Evolutionary conservation across 2,113 vertebrate species (phyloP).

Genomic region (Isichthys henryi): DNA sequence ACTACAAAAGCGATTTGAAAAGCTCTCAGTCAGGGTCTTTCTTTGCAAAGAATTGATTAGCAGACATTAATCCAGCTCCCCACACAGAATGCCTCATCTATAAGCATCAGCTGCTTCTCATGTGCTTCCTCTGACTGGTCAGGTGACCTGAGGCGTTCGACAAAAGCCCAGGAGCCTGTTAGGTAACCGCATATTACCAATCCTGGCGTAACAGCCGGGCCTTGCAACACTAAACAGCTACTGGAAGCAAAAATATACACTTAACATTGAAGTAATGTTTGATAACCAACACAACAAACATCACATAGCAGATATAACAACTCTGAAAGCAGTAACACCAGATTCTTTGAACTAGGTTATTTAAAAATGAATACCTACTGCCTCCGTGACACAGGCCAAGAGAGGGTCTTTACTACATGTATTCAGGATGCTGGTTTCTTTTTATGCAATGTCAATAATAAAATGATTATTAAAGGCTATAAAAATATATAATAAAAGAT

Average conservation of each 20-base stretch:
- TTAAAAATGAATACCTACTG: not conserved
- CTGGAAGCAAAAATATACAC: not conserved
- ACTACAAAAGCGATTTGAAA: not conserved
- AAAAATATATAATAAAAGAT: not conserved
- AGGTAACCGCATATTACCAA: constrained; percentile 6
- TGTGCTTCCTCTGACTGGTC: constrained; percentile 57
- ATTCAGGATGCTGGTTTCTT: not conserved
- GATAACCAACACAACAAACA: not conserved
- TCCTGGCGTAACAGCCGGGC: not conserved
- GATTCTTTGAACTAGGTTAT: not conserved
- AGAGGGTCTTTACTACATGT: not conserved
- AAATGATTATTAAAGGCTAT: not conserved
- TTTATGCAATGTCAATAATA: not conserved
- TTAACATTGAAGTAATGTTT: not conserved
- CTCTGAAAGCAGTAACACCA: not conserved
- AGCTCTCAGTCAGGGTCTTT: not conserved
- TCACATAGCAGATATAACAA: not conserved
- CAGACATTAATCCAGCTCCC: constrained; percentile 27
- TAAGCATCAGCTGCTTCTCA: constrained; percentile 78
- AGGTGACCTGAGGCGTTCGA: constrained; percentile 54
- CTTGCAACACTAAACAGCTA: not conserved
- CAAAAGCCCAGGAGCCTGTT: constrained; percentile 29
- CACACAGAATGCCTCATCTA: constrained; percentile 47
- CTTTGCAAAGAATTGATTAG: constrained; percentile 24
- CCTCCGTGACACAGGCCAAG: too few species aligned